Conservation (phyloP, 2,888 invertebrate genomes). For the Lithophane ornitopus region DNA sequence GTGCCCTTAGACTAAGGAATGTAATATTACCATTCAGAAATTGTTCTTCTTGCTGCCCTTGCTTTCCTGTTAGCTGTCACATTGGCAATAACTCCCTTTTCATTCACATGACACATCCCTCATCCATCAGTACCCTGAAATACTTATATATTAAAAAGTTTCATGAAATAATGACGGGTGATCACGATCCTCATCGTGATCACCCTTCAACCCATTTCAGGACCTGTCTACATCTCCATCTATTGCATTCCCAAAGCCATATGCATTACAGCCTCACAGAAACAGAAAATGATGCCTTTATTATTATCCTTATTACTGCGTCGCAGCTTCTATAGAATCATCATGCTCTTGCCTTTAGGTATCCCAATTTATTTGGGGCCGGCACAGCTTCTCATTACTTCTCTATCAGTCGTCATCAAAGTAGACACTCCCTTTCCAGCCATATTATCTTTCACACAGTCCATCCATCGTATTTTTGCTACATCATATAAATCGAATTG, state of each 20-base stretch:
- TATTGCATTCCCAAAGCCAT: background rate
- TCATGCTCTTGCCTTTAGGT: background rate
- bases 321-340: background rate
- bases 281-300: background rate
- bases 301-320: background rate
- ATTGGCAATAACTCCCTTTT: background rate
- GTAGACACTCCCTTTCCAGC: background rate
- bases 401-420: background rate
- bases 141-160: background rate
- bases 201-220: no score
- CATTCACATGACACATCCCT: background rate
- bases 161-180: background rate
- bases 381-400: no score
- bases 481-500: conserved; percentile 1
- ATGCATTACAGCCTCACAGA: background rate
- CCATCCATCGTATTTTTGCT: background rate
- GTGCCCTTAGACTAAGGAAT: no score
- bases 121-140: background rate
- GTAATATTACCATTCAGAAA: background rate
- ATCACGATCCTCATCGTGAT: no score
- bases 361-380: no score
- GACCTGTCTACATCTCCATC: background rate
- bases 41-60: background rate
- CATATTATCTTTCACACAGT: background rate
- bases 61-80: background rate